Percentiles rank a stretch among this genome's conserved stretches.
Conservation (phyloP, 1,140 invertebrate genomes). For the Amyelois transitella region DNA sequence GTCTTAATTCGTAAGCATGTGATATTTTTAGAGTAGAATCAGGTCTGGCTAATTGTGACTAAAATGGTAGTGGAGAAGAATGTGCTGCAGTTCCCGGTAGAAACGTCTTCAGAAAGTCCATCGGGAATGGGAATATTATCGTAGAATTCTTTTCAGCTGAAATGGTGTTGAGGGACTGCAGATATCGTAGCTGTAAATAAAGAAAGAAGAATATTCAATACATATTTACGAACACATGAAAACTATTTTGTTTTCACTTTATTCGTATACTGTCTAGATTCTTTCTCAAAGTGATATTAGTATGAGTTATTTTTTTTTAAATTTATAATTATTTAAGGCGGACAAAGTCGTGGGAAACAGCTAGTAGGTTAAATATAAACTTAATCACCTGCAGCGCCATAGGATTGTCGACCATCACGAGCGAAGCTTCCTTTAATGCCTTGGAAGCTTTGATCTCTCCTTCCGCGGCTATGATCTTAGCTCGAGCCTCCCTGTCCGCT, state of each 20-base stretch:
- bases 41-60: no score
- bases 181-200: slow-evolving; percentile 57
- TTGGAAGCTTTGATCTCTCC: slow-evolving; percentile 93
- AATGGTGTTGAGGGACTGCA: slow-evolving; percentile 93
- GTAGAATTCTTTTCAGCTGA: slow-evolving; percentile 98
- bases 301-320: no score
- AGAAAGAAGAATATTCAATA: slow-evolving; percentile 4
- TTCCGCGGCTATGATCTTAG: slow-evolving; percentile 88
- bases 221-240: no score
- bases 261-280: no score
- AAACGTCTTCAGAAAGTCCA: slow-evolving; percentile 90
- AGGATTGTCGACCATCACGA: slow-evolving; percentile 93
- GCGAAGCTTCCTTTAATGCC: slow-evolving; percentile 92
- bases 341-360: no score
- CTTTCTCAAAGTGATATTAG: no score
- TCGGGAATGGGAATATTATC: slow-evolving; percentile 96
- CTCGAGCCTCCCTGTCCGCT: slow-evolving; percentile 79
- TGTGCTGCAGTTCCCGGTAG: slow-evolving; percentile 52
- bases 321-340: no score
- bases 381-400: slow-evolving; percentile 88
- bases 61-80: slow-evolving; percentile 20
- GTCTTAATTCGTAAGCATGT: no score
- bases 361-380: neutral
- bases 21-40: no score
- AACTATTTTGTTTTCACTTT: no score